These are phyloP conservation scores for Graphium colonna DNA, from an alignment of 2,888 invertebrate species.

Conservation along the genomic window DNA sequence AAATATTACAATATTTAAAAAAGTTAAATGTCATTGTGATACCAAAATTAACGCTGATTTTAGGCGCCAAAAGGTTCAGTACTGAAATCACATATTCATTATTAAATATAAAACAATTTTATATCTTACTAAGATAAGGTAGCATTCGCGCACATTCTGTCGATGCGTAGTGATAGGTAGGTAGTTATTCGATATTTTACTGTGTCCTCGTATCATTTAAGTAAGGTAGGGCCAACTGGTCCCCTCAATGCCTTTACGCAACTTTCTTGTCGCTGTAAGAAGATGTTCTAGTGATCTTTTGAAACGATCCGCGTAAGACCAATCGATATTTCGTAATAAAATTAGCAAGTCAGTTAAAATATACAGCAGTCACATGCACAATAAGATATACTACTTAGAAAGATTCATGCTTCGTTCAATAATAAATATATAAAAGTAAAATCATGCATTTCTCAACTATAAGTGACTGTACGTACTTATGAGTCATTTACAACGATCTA, in stretches of 20 bases:
- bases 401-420: not conserved
- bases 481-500: constrained; percentile 30
- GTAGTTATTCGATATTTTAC: constrained; percentile 28
- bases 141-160: not conserved
- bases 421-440: constrained; percentile 9
- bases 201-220: constrained; percentile 45
- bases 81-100: no score
- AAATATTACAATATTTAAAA: no score
- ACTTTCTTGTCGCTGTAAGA: constrained; percentile 43
- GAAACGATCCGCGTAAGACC: constrained; percentile 38
- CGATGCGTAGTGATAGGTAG: constrained; percentile 22
- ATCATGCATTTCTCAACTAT: constrained; percentile 14
- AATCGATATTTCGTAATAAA: constrained; percentile 39
- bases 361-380: constrained; percentile 27
- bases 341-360: constrained; percentile 31
- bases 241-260: constrained; percentile 43
- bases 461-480: constrained; percentile 20
- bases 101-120: no score
- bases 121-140: no score
- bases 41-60: no score
- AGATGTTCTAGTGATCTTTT: constrained; percentile 45
- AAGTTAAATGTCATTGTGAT: no score
- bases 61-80: no score
- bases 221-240: constrained; percentile 44
- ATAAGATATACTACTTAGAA: constrained; percentile 19